Evolutionary conservation across 2,797 vertebrate species (phyloP), one percentile per base, ranked within the genome.

Genomic region (Acridotheres tristis): DNA sequence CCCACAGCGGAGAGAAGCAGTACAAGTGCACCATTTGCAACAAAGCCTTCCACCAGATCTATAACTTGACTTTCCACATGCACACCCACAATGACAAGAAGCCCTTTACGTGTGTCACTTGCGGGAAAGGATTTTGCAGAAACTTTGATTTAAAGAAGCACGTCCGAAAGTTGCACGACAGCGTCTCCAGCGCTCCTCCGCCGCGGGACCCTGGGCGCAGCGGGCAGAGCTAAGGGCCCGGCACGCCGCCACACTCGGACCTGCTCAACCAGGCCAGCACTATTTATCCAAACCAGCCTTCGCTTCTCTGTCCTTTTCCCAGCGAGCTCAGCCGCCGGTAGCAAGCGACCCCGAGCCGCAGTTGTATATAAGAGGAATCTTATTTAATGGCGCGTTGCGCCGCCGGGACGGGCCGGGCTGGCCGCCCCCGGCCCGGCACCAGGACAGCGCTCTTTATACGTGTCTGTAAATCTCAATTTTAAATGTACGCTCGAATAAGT

Each of bases 81-180:
- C 98, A 99, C 97, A 99, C 98, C 51, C 98, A 99, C 98, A 99
- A 99, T 72, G 98, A 99, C 97, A 99, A 99, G 98, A 99, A 99
- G 97, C 98, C 98, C 76, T 99, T 99, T 96, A 99, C 98, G 30
- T 99, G 98, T 77, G 97, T 97, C 95, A 98, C 98, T 95, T 99
- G 98, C 96, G 98, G 98, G 89, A 99, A 99, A 97, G 98, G 98
- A 88, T 99, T 99, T 96, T 99, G 98, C 97, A 98, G 98, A 97
- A 99, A 99, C 98, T 99, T 99, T 98, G 98, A 99, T 93, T 97
- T 99, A 97, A 99, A 99, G 98, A 99, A 99, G 95, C 98, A 99
- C 77, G 98, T 99, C 96, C 97, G 98, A 92, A 99, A 99, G 97
- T 97, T 99, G 89, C 98, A 99, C 87, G 98, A 99, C 96, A 98